A percentile compares a stretch with the other conserved stretches of the same genome.
Conservation (phyloP, 2,888 invertebrate genomes). For the Tetropium fuscum region DNA sequence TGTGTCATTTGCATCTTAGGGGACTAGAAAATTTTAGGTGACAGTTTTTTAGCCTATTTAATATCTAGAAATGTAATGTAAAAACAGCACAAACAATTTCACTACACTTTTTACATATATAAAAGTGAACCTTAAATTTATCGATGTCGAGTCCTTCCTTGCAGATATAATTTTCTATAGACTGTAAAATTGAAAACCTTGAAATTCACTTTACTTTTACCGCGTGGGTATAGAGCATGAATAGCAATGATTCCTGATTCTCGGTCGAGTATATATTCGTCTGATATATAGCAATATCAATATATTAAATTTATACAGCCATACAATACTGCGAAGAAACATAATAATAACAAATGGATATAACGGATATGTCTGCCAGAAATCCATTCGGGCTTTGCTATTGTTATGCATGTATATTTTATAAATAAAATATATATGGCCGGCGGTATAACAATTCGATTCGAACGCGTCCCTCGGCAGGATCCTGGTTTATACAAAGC, state of each 20-base stretch:
- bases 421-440: conserved; percentile 9
- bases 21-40: too few relatives aligned
- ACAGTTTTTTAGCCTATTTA: too few relatives aligned
- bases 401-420: conserved; percentile 16
- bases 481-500: too few relatives aligned
- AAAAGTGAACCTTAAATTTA: conserved; percentile 12
- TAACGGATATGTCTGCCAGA: conserved; percentile 16
- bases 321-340: conserved; percentile 31
- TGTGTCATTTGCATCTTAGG: too few relatives aligned
- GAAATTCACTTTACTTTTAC: conserved; percentile 8
- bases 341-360: conserved; percentile 38
- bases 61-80: too few relatives aligned
- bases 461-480: not conserved
- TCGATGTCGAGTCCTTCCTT: not conserved
- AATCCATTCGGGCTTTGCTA: conserved; percentile 18
- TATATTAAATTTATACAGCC: conserved; percentile 37
- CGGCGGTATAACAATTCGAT: not conserved
- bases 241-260: conserved; percentile 18
- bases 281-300: conserved; percentile 32
- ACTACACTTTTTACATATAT: too few relatives aligned
- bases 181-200: conserved; percentile 15
- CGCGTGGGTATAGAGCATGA: conserved; percentile 13
- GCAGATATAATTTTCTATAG: conserved; percentile 8
- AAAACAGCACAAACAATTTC: too few relatives aligned
- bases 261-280: conserved; percentile 18